These are phyloP conservation scores for Ceratosolen solmsi DNA, from an alignment of 1,140 invertebrate genomes.

Conservation along the genomic window DNA sequence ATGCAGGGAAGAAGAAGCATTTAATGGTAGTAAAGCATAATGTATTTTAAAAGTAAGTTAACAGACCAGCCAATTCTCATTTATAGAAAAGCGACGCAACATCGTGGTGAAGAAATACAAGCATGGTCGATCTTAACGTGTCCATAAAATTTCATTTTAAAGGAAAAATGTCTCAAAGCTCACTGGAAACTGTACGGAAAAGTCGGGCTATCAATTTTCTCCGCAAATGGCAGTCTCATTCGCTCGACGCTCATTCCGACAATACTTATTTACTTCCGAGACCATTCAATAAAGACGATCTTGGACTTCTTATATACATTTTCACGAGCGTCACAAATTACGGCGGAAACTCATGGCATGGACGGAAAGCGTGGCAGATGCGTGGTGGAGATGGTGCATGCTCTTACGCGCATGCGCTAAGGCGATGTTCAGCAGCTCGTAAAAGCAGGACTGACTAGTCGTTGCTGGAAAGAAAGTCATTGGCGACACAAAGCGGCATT, in stretches of 20 bases:
- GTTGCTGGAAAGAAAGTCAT: conserved; percentile 45
- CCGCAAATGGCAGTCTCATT: conserved; percentile 6
- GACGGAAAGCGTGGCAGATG: conserved; percentile 36
- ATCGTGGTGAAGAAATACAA: not conserved
- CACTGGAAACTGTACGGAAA: conserved; percentile 27
- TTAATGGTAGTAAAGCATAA: not conserved
- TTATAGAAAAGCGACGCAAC: conserved; percentile 1
- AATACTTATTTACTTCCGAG: conserved; percentile 44
- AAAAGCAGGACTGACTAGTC: not conserved
- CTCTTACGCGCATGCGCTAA: conserved; percentile 25
- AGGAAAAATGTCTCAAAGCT: conserved; percentile 18
- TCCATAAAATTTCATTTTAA: conserved; percentile 35
- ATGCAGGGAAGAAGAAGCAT: not conserved
- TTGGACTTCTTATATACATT: conserved; percentile 26
- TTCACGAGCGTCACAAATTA: conserved; percentile 47
- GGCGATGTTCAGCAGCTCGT: conserved; percentile 45
- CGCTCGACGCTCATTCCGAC: not conserved
- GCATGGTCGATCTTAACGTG: not conserved
- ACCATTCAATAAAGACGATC: conserved; percentile 23
- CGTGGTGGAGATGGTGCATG: not conserved
- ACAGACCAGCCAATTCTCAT: conserved; percentile 14
- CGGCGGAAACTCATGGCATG: not conserved
- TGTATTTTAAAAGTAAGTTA: conserved; percentile 2
- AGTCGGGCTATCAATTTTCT: conserved; percentile 32
- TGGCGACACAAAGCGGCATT: conserved; percentile 31